These are phyloP conservation scores for Nephila pilipes DNA, from an alignment of 1,140 invertebrate genomes.

Conservation along the genomic window DNA sequence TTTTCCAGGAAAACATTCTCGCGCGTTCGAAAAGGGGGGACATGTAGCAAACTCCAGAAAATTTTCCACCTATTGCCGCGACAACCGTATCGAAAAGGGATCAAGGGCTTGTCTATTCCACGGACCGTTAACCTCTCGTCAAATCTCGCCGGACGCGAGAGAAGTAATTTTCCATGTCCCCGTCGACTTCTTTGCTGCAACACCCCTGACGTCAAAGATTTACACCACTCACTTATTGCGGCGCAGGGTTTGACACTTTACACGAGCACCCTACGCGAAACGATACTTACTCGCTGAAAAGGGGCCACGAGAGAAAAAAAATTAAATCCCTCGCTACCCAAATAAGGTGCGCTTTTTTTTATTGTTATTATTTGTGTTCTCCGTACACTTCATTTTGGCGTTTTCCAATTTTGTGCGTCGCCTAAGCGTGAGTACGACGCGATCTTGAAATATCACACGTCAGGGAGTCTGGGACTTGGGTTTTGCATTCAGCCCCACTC, in stretches of 20 bases:
- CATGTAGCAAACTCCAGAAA: background rate
- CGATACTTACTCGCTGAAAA: conserved; percentile 51
- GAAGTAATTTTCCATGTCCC: conserved; percentile 64
- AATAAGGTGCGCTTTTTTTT: conserved; percentile 33
- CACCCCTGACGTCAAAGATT: conserved; percentile 36
- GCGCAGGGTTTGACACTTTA: conserved; percentile 45
- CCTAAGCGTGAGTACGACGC: background rate
- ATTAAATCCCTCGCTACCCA: conserved; percentile 44
- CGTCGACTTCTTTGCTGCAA: conserved; percentile 21
- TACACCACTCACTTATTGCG: conserved; percentile 49
- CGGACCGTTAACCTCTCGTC: conserved; percentile 51
- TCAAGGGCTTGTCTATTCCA: conserved; percentile 59
- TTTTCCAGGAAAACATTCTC: background rate
- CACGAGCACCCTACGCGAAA: conserved; percentile 10
- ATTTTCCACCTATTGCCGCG: conserved; percentile 25
- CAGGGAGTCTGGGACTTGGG: background rate
- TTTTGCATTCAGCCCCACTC: background rate
- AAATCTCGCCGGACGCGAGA: conserved; percentile 51
- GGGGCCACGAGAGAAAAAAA: conserved; percentile 9
- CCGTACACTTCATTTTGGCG: conserved; percentile 36
- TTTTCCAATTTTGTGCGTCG: conserved; percentile 43
- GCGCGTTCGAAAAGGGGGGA: too few relatives aligned
- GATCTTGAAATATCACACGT: conserved; percentile 46
- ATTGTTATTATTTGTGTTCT: conserved; percentile 6
- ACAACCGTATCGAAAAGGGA: conserved; percentile 33